These are phyloP conservation scores for Empis stercorea DNA, from an alignment of 2,888 invertebrate genomes.

Conservation along the genomic window DNA sequence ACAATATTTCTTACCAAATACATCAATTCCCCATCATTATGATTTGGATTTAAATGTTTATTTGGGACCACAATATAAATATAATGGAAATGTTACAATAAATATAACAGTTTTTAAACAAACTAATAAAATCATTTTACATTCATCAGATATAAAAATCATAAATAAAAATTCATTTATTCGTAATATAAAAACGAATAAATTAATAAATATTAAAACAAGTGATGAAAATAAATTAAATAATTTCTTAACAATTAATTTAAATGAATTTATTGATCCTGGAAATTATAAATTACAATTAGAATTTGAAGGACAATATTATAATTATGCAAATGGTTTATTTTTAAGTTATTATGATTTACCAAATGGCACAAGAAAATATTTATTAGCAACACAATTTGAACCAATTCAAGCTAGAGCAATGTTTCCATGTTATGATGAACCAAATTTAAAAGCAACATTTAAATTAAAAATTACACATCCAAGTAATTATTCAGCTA, in stretches of 20 bases:
- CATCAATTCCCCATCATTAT: slow-evolving; percentile 2
- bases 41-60: neutral
- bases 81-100: slow-evolving; percentile 4
- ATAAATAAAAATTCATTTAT: neutral
- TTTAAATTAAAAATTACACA: slow-evolving; percentile 46
- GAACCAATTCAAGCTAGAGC: slow-evolving; percentile 45
- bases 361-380: neutral
- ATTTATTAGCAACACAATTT: slow-evolving; percentile 43
- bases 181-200: neutral
- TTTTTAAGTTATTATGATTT: slow-evolving; percentile 1
- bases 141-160: slow-evolving; percentile 1
- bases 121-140: neutral
- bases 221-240: neutral
- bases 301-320: neutral
- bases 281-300: neutral
- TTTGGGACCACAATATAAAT: neutral
- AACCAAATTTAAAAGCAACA: slow-evolving; percentile 48
- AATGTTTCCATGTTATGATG: slow-evolving; percentile 59
- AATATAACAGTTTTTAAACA: neutral
- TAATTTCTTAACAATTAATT: neutral
- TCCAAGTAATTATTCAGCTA: slow-evolving; percentile 20
- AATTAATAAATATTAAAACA: neutral
- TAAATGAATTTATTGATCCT: neutral
- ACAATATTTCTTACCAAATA: slow-evolving; percentile 4
- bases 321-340: neutral